These are phyloP conservation scores for Myotis lucifugus DNA, from an alignment of 2,113 vertebrate species.

Conservation along the genomic window DNA sequence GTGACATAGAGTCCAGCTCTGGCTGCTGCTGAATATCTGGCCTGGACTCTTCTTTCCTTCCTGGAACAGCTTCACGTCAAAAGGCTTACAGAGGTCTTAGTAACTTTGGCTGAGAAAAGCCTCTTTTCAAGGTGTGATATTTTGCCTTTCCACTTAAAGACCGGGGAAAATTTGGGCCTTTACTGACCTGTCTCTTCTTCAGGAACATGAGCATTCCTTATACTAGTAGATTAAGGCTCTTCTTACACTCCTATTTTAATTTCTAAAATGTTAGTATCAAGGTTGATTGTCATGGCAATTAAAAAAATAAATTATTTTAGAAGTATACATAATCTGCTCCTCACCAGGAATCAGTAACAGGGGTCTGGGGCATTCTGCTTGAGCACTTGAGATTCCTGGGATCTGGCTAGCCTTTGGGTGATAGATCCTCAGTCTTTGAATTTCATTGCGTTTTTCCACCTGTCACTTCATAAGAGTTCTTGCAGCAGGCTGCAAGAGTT, in stretches of 20 bases:
- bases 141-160: conserved; percentile 63
- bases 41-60: background rate
- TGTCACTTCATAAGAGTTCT: conserved; percentile 8
- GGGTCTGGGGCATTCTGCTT: background rate
- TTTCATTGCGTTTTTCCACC: conserved; percentile 36
- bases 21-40: conserved; percentile 78
- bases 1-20: conserved; percentile 69
- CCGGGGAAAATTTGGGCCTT: conserved; percentile 47
- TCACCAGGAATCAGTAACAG: conserved; percentile 34
- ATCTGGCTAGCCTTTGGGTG: background rate
- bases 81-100: conserved; percentile 66
- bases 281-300: conserved; percentile 55
- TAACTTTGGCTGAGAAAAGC: conserved; percentile 52
- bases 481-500: background rate
- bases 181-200: conserved; percentile 57
- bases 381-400: background rate
- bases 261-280: conserved; percentile 63
- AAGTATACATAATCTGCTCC: conserved; percentile 24
- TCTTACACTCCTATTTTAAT: conserved; percentile 54
- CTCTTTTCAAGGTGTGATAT: conserved; percentile 63
- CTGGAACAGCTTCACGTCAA: conserved; percentile 61
- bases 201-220: conserved; percentile 51
- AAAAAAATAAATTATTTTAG: conserved; percentile 61
- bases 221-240: conserved; percentile 39
- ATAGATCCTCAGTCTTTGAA: background rate